Percentiles rank a stretch among this genome's conserved stretches.
Evolutionary conservation across 2,797 vertebrate species (phyloP).

Genomic region (Holocentrus rufus): DNA sequence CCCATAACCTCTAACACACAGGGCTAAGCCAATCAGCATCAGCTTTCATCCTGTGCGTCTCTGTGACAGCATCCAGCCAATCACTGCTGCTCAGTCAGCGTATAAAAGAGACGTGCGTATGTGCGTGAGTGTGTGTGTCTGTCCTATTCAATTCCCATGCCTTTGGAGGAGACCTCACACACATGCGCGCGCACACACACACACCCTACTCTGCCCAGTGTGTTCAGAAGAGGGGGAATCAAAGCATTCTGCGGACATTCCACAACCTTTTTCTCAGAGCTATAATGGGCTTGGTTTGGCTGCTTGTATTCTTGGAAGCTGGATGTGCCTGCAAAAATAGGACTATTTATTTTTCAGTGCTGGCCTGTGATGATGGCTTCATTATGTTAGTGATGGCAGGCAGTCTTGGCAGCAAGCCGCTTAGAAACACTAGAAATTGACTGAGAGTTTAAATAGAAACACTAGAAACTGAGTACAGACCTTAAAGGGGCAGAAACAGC

Average conservation of each 20-base stretch:
- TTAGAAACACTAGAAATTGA: slow-evolving; percentile 42
- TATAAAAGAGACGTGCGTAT: not conserved
- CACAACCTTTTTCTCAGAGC: slow-evolving; percentile 62
- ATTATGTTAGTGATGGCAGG: slow-evolving; percentile 55
- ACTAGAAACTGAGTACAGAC: slow-evolving; percentile 16
- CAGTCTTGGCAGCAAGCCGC: slow-evolving; percentile 51
- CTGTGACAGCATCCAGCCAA: not conserved
- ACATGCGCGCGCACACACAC: slow-evolving; percentile 1
- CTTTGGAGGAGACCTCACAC: slow-evolving; percentile 21
- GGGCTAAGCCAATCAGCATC: slow-evolving; percentile 41
- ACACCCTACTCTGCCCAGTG: slow-evolving; percentile 39
- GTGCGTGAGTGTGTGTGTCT: not conserved
- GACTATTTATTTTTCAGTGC: slow-evolving; percentile 50
- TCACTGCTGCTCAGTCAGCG: not conserved
- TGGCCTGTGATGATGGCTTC: slow-evolving; percentile 58
- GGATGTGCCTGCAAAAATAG: slow-evolving; percentile 62
- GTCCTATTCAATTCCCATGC: slow-evolving; percentile 6
- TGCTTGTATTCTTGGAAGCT: slow-evolving; percentile 70
- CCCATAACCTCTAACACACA: slow-evolving; percentile 23
- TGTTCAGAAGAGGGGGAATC: slow-evolving; percentile 54
- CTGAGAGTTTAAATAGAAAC: slow-evolving; percentile 37
- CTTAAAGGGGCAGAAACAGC: slow-evolving; percentile 36
- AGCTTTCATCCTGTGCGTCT: slow-evolving; percentile 26
- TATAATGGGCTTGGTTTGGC: slow-evolving; percentile 65
- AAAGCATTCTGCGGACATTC: slow-evolving; percentile 66